A percentile compares a stretch with the other conserved stretches of the same genome.
These are phyloP conservation scores for Hemitrygon akajei DNA, from an alignment of 2,797 vertebrate genomes.

Conservation along the genomic window DNA sequence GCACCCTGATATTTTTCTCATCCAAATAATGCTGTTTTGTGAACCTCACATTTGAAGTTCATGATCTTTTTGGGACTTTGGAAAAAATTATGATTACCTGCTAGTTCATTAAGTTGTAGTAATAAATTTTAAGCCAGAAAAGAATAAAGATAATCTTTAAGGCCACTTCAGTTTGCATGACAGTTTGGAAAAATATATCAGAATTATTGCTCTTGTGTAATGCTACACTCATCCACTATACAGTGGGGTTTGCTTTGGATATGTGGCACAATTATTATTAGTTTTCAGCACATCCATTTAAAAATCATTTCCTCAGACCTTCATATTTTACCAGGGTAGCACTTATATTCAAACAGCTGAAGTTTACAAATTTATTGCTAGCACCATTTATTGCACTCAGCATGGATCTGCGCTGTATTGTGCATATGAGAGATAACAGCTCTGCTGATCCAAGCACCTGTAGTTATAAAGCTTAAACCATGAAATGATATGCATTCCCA, in stretches of 20 bases:
- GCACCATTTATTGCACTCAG: background rate
- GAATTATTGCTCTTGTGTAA: background rate
- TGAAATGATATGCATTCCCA: background rate
- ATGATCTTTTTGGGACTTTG: no score
- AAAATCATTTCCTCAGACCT: background rate
- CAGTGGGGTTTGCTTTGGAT: background rate
- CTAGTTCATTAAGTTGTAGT: no score
- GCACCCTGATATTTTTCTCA: no score
- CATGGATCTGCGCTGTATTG: background rate
- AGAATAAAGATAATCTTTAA: background rate
- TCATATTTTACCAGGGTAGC: background rate
- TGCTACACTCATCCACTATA: background rate
- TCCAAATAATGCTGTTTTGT: no score
- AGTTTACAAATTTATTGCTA: background rate
- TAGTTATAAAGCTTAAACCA: background rate
- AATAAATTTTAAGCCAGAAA: background rate
- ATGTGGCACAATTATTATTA: background rate
- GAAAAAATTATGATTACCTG: no score
- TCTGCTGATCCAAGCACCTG: background rate
- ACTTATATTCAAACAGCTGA: background rate
- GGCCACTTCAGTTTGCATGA: background rate
- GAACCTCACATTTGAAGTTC: no score
- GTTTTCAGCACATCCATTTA: no score
- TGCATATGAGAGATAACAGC: constrained; percentile 11
- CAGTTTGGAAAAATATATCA: background rate